These are phyloP conservation scores for Drosophila sordidapex DNA, from an alignment of 2,888 invertebrate species.

Conservation along the genomic window DNA sequence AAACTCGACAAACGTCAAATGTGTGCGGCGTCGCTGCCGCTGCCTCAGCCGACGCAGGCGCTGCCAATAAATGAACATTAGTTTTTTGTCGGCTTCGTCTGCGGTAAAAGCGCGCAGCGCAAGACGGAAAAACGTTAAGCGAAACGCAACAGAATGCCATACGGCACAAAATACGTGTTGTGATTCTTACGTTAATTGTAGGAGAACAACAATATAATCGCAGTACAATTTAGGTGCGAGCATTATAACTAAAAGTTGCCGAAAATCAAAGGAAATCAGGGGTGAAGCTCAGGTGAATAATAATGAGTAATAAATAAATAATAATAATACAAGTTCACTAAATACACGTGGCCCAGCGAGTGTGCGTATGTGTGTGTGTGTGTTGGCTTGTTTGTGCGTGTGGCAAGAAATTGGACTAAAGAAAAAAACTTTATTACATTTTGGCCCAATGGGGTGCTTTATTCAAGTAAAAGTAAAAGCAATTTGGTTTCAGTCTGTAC, in stretches of 20 bases:
- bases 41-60: constrained; percentile 6
- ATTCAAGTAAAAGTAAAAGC: constrained; percentile 53
- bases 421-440: constrained; percentile 48
- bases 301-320: constrained; percentile 40
- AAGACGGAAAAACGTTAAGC: constrained; percentile 2
- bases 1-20: constrained; percentile 42
- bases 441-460: constrained; percentile 37
- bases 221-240: constrained; percentile 11
- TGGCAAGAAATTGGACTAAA: constrained; percentile 36
- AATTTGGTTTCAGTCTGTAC: constrained; percentile 38
- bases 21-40: constrained; percentile 10
- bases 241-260: constrained; percentile 9
- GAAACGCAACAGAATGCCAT: constrained; percentile 8
- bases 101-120: constrained; percentile 7
- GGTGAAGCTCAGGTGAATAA: constrained; percentile 27
- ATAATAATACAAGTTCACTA: constrained; percentile 26
- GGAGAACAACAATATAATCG: background rate
- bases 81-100: constrained; percentile 49
- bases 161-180: constrained; percentile 5
- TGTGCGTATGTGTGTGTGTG: constrained; percentile 5
- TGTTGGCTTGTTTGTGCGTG: constrained; percentile 40
- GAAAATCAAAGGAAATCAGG: constrained; percentile 32
- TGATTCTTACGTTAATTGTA: constrained; percentile 8
- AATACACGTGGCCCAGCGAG: constrained; percentile 33
- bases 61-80: constrained; percentile 14